Conservation (phyloP, 2,888 invertebrate species). For the Selenia dentaria region DNA sequence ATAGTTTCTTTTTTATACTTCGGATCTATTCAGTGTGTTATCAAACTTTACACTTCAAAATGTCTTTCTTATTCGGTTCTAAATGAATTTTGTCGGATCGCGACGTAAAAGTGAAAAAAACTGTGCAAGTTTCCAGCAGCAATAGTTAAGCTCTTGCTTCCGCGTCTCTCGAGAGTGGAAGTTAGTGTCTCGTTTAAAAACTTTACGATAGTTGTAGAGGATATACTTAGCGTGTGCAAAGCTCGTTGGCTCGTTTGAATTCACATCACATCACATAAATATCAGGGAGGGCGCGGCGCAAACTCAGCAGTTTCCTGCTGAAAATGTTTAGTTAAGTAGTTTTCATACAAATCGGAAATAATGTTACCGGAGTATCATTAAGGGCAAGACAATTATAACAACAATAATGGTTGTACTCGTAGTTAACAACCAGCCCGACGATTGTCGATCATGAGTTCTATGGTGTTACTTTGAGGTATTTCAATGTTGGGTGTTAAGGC, state of each 20-base stretch:
- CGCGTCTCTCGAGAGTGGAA: conserved; percentile 1
- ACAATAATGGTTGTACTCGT: too few relatives aligned
- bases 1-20: too few relatives aligned
- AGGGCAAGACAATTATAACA: too few relatives aligned
- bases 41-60: too few relatives aligned
- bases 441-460: too few relatives aligned
- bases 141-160: conserved; percentile 12
- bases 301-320: background rate
- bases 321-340: background rate
- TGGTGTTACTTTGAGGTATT: too few relatives aligned
- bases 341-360: too few relatives aligned
- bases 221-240: background rate
- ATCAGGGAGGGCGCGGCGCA: background rate
- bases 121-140: conserved; percentile 14
- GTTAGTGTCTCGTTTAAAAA: conserved; percentile 15
- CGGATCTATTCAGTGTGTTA: too few relatives aligned
- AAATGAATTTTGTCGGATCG: background rate
- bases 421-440: too few relatives aligned
- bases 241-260: background rate
- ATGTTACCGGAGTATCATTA: too few relatives aligned
- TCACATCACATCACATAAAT: background rate
- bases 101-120: conserved; percentile 16
- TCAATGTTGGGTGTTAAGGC: too few relatives aligned
- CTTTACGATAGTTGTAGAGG: conserved; percentile 17
- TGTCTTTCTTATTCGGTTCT: too few relatives aligned